A percentile compares a stretch with the other conserved stretches of the same genome.
Conservation (phyloP, 2,797 vertebrate species). For the Artibeus jamaicensis region DNA sequence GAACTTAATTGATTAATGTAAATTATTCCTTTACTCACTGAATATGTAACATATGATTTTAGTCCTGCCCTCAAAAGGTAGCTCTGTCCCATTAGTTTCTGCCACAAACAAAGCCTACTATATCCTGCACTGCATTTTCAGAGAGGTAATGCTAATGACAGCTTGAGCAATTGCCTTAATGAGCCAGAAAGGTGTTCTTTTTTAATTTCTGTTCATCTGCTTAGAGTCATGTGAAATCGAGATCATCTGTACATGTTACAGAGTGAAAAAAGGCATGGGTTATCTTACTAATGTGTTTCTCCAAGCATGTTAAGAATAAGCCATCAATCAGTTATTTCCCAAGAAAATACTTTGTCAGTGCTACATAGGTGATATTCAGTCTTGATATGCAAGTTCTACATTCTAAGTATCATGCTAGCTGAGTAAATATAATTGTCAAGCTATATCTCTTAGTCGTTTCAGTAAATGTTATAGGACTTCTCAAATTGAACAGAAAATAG, state of each 20-base stretch:
- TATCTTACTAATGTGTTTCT: conserved; percentile 55
- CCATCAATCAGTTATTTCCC: conserved; percentile 41
- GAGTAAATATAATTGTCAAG: background rate
- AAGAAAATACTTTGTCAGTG: background rate
- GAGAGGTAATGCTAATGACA: conserved; percentile 38
- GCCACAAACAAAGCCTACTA: conserved; percentile 26
- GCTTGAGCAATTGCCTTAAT: conserved; percentile 56
- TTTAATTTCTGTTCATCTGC: conserved; percentile 28
- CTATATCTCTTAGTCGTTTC: conserved; percentile 44
- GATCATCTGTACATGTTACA: conserved; percentile 44
- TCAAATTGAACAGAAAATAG: conserved; percentile 28
- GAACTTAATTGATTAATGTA: conserved; percentile 52
- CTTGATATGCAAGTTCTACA: conserved; percentile 19
- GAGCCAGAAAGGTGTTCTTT: conserved; percentile 47
- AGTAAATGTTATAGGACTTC: conserved; percentile 21
- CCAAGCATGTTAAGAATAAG: conserved; percentile 25
- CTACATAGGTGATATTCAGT: conserved; percentile 27
- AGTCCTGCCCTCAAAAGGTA: conserved; percentile 33
- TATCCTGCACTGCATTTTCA: conserved; percentile 44
- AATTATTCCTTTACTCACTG: conserved; percentile 44
- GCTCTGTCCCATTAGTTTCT: conserved; percentile 49
- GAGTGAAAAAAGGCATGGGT: background rate
- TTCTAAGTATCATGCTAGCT: conserved; percentile 38
- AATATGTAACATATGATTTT: conserved; percentile 63
- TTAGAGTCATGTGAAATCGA: conserved; percentile 62